Conservation (phyloP, 2,797 vertebrate species). For the Ataeniobius toweri region DNA sequence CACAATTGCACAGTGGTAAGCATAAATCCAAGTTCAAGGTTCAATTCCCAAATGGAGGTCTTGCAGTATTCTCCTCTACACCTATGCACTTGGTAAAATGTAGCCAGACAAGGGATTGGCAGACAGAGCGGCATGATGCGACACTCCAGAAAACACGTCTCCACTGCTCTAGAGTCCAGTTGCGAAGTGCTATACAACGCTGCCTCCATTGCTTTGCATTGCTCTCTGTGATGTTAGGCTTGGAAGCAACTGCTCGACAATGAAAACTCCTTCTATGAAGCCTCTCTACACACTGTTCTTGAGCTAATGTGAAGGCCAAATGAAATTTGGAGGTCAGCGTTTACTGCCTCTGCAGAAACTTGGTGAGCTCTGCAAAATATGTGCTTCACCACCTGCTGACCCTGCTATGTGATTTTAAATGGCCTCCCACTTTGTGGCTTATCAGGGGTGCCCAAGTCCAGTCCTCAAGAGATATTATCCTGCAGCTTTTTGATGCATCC, state of each 20-base stretch:
- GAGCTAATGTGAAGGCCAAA: neutral
- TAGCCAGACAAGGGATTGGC: too few relatives aligned
- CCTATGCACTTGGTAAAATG: too few relatives aligned
- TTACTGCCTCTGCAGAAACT: neutral
- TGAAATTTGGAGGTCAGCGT: neutral
- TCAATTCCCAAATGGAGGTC: too few relatives aligned
- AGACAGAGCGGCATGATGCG: too few relatives aligned
- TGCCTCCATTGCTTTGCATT: neutral
- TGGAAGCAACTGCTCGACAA: neutral
- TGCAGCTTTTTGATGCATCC: neutral
- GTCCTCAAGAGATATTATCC: neutral
- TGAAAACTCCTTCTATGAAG: too few relatives aligned
- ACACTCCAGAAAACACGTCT: too few relatives aligned
- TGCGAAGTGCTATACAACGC: too few relatives aligned
- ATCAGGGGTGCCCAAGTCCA: neutral
- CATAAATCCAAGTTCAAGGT: too few relatives aligned
- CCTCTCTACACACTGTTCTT: too few relatives aligned
- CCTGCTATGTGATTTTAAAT: neutral
- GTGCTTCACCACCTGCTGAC: neutral
- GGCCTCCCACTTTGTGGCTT: neutral
- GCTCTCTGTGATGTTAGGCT: neutral
- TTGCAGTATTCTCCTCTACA: too few relatives aligned
- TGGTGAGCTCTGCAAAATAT: neutral
- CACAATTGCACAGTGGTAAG: too few relatives aligned
- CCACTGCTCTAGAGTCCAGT: too few relatives aligned